These are phyloP conservation scores for Bos indicus DNA, from an alignment of 2,113 vertebrate species.

Conservation along the genomic window DNA sequence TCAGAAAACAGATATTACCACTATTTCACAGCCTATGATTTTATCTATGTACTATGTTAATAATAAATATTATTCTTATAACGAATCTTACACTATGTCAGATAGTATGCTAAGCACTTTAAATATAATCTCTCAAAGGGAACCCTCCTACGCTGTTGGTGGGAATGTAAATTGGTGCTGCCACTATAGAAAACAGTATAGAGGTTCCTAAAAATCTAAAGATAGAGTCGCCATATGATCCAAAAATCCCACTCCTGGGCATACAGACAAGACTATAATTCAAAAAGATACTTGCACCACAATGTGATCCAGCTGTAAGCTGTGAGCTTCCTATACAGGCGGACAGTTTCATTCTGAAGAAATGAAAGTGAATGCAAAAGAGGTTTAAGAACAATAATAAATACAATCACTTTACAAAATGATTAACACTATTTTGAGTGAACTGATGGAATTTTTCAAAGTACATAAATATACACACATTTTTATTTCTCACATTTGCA, in stretches of 20 bases:
- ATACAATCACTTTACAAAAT: neutral
- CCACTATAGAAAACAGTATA: neutral
- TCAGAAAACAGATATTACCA: neutral
- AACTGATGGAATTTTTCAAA: neutral
- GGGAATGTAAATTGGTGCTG: neutral
- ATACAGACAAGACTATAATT: neutral
- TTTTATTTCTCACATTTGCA: neutral
- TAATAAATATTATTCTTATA: neutral
- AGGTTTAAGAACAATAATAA: neutral
- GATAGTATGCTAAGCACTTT: neutral
- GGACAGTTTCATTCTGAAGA: neutral
- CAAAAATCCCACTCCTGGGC: neutral
- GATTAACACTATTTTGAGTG: neutral
- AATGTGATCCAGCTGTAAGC: neutral
- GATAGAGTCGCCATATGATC: neutral
- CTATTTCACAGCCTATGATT: neutral
- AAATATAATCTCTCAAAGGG: neutral
- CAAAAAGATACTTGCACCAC: neutral
- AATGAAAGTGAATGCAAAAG: neutral
- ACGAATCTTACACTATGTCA: neutral
- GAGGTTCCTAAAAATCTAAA: neutral
- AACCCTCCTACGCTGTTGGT: neutral
- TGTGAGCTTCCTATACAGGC: neutral
- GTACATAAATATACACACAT: neutral
- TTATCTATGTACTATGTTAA: neutral